phyloP scores from a whole-genome alignment of 2,113 vertebrate genomes.

The Petaurus breviceps region DNA sequence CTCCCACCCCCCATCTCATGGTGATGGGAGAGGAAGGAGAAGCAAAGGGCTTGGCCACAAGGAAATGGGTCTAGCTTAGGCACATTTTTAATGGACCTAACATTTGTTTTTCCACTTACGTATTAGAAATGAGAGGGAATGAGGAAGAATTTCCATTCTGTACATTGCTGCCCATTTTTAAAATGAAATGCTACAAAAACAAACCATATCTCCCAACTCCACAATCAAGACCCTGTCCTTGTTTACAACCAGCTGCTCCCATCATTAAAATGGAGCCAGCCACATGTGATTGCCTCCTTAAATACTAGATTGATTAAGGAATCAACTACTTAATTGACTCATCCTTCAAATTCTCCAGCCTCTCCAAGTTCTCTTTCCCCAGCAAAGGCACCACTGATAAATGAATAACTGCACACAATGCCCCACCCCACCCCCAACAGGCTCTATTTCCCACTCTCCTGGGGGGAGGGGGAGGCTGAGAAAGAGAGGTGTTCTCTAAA shows the following conservation, averaged over 20 bases:
- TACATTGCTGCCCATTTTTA: neutral
- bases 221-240: neutral
- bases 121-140: neutral
- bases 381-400: neutral
- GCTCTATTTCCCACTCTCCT: neutral
- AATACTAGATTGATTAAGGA: conserved; percentile 2
- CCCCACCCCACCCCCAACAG: neutral
- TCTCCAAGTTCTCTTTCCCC: neutral
- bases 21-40: too few relatives aligned
- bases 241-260: neutral
- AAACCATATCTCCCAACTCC: neutral
- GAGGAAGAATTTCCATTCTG: neutral
- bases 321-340: conserved; percentile 2
- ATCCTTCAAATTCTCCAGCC: neutral
- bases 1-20: neutral
- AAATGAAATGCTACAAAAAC: conserved; percentile 2
- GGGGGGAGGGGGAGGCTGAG: neutral
- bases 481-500: neutral
- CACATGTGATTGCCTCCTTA: neutral
- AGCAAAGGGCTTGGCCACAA: neutral
- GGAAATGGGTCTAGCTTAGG: neutral
- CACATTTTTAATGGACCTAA: neutral
- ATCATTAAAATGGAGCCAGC: neutral
- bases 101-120: neutral
- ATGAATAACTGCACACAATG: neutral